These are phyloP conservation scores for Ennomos fuscantarius DNA, from an alignment of 2,888 invertebrate species.

Conservation along the genomic window DNA sequence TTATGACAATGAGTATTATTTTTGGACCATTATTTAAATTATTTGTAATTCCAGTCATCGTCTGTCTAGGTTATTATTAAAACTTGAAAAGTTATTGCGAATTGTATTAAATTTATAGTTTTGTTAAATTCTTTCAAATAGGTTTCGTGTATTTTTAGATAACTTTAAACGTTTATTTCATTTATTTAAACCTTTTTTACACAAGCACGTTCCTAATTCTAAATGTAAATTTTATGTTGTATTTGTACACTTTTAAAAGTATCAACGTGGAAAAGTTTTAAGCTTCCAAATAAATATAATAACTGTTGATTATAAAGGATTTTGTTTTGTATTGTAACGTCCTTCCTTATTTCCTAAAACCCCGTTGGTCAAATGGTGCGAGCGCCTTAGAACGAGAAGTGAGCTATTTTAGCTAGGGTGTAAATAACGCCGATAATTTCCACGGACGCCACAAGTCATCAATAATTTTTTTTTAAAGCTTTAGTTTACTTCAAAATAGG, in stretches of 20 bases:
- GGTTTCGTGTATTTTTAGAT: constrained; percentile 40
- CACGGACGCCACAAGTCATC: no score
- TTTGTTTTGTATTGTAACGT: constrained; percentile 39
- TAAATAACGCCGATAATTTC: no score
- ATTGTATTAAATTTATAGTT: constrained; percentile 35
- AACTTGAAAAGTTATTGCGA: constrained; percentile 30
- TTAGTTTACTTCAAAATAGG: background rate
- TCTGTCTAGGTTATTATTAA: constrained; percentile 30
- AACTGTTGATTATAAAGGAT: constrained; percentile 66
- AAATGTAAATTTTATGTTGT: constrained; percentile 65
- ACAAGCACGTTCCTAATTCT: constrained; percentile 64
- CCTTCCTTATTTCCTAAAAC: no score
- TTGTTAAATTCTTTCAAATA: constrained; percentile 33
- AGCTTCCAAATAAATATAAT: constrained; percentile 82
- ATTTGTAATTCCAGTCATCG: constrained; percentile 50
- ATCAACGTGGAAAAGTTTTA: constrained; percentile 65
- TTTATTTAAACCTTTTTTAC: constrained; percentile 47
- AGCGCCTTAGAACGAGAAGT: no score
- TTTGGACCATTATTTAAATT: constrained; percentile 61
- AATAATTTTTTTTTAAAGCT: background rate
- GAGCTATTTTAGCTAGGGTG: no score
- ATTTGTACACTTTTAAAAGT: constrained; percentile 63
- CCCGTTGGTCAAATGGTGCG: no score
- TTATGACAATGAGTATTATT: constrained; percentile 67
- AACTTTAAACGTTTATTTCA: constrained; percentile 44